Percentiles rank a stretch among this genome's conserved stretches.
Conservation (phyloP, 2,113 vertebrate species). For the Numenius arquata region DNA sequence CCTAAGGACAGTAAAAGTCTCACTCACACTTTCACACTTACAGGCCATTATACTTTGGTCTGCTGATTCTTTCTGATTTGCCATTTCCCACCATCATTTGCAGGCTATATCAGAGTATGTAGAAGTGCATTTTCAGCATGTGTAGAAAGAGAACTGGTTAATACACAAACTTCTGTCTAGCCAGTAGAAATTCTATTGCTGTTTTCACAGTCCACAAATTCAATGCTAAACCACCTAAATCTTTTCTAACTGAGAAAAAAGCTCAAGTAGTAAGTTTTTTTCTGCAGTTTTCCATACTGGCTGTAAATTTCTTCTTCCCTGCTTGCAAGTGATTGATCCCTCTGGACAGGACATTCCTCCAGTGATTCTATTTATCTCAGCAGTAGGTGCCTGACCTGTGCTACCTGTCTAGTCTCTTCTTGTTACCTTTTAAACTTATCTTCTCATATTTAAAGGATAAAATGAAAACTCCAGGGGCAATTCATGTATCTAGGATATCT, state of each 20-base stretch:
- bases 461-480: not conserved
- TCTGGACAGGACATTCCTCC: not conserved
- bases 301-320: not conserved
- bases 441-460: not conserved
- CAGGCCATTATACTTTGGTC: not conserved
- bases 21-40: not conserved
- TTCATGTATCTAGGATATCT: not conserved
- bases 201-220: not conserved
- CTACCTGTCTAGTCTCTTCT: not conserved
- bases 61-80: not conserved
- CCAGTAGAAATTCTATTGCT: not conserved
- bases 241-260: not conserved
- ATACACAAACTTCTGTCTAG: not conserved
- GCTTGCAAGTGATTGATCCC: not conserved
- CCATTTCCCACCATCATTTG: accelerated
- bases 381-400: not conserved
- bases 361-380: not conserved
- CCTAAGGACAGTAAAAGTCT: not conserved
- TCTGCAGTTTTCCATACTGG: not conserved
- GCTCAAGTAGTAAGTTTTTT: not conserved
- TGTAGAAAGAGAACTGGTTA: not conserved
- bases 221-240: not conserved
- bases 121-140: not conserved
- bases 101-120: not conserved
- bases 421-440: not conserved